Evolutionary conservation across 2,888 invertebrate genomes (phyloP), one percentile per base, ranked within the genome.

Genomic region (Eupeodes luniger): DNA sequence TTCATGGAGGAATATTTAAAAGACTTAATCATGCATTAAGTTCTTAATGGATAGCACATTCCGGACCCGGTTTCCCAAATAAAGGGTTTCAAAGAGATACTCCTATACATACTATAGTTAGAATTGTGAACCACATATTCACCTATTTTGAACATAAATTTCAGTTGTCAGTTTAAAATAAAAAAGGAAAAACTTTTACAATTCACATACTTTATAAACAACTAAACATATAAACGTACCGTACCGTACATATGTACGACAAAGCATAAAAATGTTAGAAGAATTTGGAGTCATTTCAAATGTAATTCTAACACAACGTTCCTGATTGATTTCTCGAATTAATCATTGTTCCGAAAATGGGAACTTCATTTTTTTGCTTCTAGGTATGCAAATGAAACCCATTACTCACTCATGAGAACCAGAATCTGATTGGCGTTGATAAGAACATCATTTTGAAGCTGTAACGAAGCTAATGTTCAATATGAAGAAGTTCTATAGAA

Each of bases 381-480:
- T 2, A 27, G 27, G 36, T 61, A 61, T 36, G 12, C n/a, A 14
- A 69, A 69, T 34, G 11, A 34, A 69, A 62, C 44, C 69, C 34
- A 47, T 12, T 44, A 64, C 14, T 16, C 11, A 19, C 44, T 44
- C 44, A 59, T 14, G 27, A 57, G 57, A 14, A 34, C 27, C 70
- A 53, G 70, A 59, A 57, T 61, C 75, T 62, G 55, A 36, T 69
- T 44, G 57, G 57, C 14, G 57, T 59, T 59, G 34, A 59, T 59
- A 59, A n/a, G 12, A 27, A 27, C 57, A 57, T 59, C 34, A 34
- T 59, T 34, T 59, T 34, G 4, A 14, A 27, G 14, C 27, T 34
- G 64, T 66, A 59, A 76, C 64, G 76, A 76, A 76, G 81, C 85
- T 76, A 57, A 7, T 6, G 12, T 57, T 7, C 57, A 57, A 27